Evolutionary conservation across 1,140 invertebrate genomes (phyloP).

Genomic region (Drosophila arawakana): DNA sequence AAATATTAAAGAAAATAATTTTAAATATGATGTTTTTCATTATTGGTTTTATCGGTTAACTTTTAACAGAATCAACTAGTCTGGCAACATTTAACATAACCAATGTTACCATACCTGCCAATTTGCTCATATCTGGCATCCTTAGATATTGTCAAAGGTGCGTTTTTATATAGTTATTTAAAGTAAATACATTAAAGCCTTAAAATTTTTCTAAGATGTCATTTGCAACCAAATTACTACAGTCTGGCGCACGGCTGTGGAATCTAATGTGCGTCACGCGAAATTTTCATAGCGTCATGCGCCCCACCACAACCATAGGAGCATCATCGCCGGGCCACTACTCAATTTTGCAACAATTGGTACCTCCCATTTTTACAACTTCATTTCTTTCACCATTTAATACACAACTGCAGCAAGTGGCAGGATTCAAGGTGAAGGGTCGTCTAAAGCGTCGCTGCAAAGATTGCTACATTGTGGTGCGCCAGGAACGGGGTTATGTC

Average conservation of each 20-base stretch:
- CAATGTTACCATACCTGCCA: too few relatives aligned
- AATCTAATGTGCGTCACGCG: conserved; percentile 41
- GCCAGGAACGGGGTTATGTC: conserved; percentile 89
- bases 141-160: conserved; percentile 32
- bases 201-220: conserved; percentile 52
- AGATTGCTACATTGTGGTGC: conserved; percentile 90
- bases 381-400: conserved; percentile 55
- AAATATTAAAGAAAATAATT: conserved; percentile 16
- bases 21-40: background rate
- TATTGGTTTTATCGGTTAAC: background rate
- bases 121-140: background rate
- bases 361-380: background rate
- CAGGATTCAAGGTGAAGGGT: conserved; percentile 85
- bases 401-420: conserved; percentile 67
- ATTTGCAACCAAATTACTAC: conserved; percentile 55
- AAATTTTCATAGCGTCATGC: conserved; percentile 61
- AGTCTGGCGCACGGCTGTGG: conserved; percentile 52
- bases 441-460: conserved; percentile 88
- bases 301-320: conserved; percentile 32
- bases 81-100: conserved; percentile 9
- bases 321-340: conserved; percentile 8
- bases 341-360: conserved; percentile 24
- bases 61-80: too few relatives aligned
- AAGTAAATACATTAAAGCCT: conserved; percentile 53
- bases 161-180: conserved; percentile 15